phyloP scores from a whole-genome alignment of 2,888 invertebrate species.

The Rhopalosiphum nymphaeae region DNA sequence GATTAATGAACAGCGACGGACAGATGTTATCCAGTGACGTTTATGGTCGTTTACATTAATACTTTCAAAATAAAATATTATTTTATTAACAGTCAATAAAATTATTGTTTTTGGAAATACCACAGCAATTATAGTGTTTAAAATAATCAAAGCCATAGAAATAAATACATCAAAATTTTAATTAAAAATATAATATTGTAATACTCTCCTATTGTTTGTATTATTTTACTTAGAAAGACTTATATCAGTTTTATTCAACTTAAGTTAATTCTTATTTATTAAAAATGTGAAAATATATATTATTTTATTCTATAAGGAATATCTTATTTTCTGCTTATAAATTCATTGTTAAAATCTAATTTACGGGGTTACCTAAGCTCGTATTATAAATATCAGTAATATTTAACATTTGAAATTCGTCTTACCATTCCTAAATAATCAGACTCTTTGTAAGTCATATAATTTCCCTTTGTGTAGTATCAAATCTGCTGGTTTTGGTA shows the following conservation, averaged over 20 bases:
- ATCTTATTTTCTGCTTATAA: background rate
- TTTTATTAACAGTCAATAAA: background rate
- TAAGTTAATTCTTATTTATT: background rate
- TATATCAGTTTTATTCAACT: background rate
- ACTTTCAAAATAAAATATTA: background rate
- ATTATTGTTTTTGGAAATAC: background rate
- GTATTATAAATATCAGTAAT: background rate
- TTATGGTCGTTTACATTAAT: background rate
- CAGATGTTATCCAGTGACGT: background rate
- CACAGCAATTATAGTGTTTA: background rate
- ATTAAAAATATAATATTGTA: background rate
- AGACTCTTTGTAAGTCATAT: background rate
- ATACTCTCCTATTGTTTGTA: background rate
- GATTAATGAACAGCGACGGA: background rate
- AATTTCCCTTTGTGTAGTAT: background rate
- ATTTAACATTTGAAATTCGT: background rate
- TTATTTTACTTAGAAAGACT: no score
- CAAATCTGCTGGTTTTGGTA: background rate
- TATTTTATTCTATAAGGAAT: background rate
- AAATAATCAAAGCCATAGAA: background rate
- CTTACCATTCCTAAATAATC: background rate
- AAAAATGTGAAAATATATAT: background rate
- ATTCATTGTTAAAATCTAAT: background rate
- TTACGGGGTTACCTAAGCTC: background rate
- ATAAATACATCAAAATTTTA: background rate